phyloP scores from a whole-genome alignment of 2,797 vertebrate species.

The Chaetodon trifasciatus region DNA sequence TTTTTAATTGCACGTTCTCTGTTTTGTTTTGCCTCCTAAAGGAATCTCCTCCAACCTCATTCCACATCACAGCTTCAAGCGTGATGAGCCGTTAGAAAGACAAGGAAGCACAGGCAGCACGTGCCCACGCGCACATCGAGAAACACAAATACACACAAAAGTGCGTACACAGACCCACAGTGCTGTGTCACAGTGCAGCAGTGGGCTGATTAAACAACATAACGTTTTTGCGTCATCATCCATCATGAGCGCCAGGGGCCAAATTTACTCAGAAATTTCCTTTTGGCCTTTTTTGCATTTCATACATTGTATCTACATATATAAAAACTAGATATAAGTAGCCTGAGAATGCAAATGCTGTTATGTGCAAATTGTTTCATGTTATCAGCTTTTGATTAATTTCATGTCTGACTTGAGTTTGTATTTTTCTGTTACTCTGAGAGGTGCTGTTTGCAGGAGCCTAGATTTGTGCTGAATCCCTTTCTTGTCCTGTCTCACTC shows the following conservation, averaged over 20 bases:
- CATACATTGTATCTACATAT: not conserved
- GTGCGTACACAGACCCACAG: not conserved
- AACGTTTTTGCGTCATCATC: constrained; percentile 51
- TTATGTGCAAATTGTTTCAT: not conserved
- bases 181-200: constrained; percentile 57
- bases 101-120: constrained; percentile 7
- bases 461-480: not conserved
- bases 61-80: constrained; percentile 39
- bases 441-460: not conserved
- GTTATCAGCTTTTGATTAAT: not conserved
- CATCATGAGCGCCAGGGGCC: constrained; percentile 31
- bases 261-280: constrained; percentile 9
- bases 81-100: constrained; percentile 45
- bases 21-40: constrained; percentile 42
- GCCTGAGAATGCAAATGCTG: not conserved
- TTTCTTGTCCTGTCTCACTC: not conserved
- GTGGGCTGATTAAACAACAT: constrained; percentile 29
- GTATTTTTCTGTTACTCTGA: not conserved
- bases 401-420: not conserved
- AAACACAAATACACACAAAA: constrained; percentile 15
- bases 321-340: constrained; percentile 2
- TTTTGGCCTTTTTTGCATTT: not conserved
- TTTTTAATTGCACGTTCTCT: constrained; percentile 37
- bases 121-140: constrained; percentile 28
- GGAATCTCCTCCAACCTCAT: constrained; percentile 29